A percentile compares a stretch with the other conserved stretches of the same genome.
These are phyloP conservation scores for Holacanthus passer DNA, from an alignment of 2,113 vertebrate species.

Conservation along the genomic window DNA sequence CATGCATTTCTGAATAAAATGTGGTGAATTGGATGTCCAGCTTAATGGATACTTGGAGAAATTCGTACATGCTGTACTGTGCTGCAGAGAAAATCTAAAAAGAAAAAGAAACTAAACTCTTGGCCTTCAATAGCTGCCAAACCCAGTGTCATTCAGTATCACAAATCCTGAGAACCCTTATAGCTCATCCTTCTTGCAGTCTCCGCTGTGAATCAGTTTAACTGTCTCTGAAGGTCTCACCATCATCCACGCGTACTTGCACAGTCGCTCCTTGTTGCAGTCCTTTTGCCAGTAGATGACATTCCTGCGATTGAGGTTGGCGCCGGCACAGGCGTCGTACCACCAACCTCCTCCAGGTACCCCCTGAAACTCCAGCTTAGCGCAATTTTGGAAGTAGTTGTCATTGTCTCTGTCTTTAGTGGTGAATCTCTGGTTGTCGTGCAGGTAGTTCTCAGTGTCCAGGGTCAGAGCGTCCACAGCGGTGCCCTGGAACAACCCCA, in stretches of 20 bases:
- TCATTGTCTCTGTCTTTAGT: conserved; percentile 90
- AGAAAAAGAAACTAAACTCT: background rate
- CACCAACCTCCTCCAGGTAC: conserved; percentile 88
- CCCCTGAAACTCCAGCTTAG: conserved; percentile 86
- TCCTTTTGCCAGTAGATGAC: conserved; percentile 90
- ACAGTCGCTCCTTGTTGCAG: conserved; percentile 85
- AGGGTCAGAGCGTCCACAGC: conserved; percentile 87
- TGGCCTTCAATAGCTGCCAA: background rate
- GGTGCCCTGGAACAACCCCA: conserved; percentile 88
- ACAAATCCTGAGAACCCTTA: conserved; percentile 62
- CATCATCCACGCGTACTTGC: conserved; percentile 91
- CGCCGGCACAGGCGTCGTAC: conserved; percentile 88
- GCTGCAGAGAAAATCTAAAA: background rate
- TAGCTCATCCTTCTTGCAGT: conserved; percentile 86
- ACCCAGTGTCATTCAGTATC: background rate
- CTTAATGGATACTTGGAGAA: background rate
- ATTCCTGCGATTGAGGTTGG: conserved; percentile 88
- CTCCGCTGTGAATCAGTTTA: conserved; percentile 64
- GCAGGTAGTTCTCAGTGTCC: conserved; percentile 91
- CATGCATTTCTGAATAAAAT: conserved; percentile 75
- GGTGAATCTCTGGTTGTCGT: conserved; percentile 91
- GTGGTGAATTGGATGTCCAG: conserved; percentile 50
- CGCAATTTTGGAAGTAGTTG: conserved; percentile 90
- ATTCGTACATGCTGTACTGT: background rate
- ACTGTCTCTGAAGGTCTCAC: conserved; percentile 81